These are phyloP conservation scores for Diogma glabrata DNA, from an alignment of 2,888 invertebrate genomes.

Conservation along the genomic window DNA sequence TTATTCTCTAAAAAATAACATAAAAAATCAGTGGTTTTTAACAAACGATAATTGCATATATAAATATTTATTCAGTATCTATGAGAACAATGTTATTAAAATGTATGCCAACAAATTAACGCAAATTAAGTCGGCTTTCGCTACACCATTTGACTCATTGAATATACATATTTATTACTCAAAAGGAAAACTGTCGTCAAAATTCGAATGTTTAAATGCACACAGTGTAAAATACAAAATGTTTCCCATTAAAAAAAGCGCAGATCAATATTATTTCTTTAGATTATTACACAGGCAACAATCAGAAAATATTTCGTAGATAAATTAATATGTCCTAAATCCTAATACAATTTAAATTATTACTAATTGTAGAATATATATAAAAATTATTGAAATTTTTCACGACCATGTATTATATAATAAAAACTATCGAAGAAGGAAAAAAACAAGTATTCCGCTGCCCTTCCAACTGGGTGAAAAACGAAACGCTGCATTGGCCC, in stretches of 20 bases:
- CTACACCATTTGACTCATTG: neutral
- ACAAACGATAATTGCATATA: neutral
- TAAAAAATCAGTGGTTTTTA: neutral
- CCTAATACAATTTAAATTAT: too few relatives aligned
- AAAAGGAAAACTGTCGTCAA: neutral
- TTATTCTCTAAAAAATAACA: too few relatives aligned
- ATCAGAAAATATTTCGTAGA: too few relatives aligned
- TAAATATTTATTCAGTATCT: too few relatives aligned
- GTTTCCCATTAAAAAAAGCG: neutral
- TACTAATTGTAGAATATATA: neutral
- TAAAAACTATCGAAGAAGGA: neutral
- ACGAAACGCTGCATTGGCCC: too few relatives aligned
- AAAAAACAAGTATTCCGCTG: neutral
- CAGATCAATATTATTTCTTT: neutral
- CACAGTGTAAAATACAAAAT: neutral
- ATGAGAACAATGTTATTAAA: neutral
- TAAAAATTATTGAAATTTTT: neutral
- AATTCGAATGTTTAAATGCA: neutral
- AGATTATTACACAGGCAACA: neutral
- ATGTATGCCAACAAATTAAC: neutral
- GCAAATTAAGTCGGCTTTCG: neutral
- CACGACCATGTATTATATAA: neutral
- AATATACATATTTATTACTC: neutral
- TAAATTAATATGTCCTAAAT: too few relatives aligned
- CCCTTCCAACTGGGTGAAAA: too few relatives aligned